These are phyloP conservation scores for Drosophila subobscura DNA, from an alignment of 1,140 invertebrate species.

Conservation along the genomic window DNA sequence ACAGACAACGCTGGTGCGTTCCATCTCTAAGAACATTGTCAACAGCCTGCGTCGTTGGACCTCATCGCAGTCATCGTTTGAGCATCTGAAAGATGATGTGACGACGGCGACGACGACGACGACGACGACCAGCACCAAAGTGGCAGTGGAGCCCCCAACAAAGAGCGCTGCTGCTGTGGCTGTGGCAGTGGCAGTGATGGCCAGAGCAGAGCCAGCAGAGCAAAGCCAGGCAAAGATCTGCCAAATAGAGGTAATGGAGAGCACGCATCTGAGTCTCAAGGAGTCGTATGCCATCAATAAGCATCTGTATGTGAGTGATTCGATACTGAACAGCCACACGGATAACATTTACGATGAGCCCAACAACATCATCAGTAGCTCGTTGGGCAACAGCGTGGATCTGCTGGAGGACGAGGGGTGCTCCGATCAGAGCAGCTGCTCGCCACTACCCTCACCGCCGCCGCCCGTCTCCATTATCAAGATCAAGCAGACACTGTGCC, in stretches of 20 bases:
- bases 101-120: slow-evolving; percentile 46
- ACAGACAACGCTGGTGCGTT: slow-evolving; percentile 79
- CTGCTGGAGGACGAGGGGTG: slow-evolving; percentile 63
- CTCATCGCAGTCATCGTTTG: slow-evolving; percentile 78
- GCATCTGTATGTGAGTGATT: slow-evolving; percentile 80
- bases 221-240: slow-evolving; percentile 1
- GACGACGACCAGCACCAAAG: slow-evolving; percentile 16
- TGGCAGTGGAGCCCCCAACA: slow-evolving; percentile 17
- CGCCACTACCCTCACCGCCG: slow-evolving; percentile 67
- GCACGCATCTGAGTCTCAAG: slow-evolving; percentile 52
- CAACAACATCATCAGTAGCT: slow-evolving; percentile 78
- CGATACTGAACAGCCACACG: slow-evolving; percentile 76
- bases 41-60: slow-evolving; percentile 77
- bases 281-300: slow-evolving; percentile 79
- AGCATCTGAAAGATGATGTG: slow-evolving; percentile 72
- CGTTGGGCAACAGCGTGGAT: slow-evolving; percentile 74
- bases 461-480: slow-evolving; percentile 70
- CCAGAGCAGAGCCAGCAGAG: not conserved
- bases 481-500: slow-evolving; percentile 74
- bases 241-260: slow-evolving; percentile 19
- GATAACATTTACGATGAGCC: slow-evolving; percentile 83
- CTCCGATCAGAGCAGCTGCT: slow-evolving; percentile 69
- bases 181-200: slow-evolving; percentile 3
- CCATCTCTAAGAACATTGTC: slow-evolving; percentile 74
- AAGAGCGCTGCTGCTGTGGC: not conserved